Percentiles rank a stretch among this genome's conserved stretches.
phyloP scores from a whole-genome alignment of 2,888 invertebrate species.

The Mythimna impura region DNA sequence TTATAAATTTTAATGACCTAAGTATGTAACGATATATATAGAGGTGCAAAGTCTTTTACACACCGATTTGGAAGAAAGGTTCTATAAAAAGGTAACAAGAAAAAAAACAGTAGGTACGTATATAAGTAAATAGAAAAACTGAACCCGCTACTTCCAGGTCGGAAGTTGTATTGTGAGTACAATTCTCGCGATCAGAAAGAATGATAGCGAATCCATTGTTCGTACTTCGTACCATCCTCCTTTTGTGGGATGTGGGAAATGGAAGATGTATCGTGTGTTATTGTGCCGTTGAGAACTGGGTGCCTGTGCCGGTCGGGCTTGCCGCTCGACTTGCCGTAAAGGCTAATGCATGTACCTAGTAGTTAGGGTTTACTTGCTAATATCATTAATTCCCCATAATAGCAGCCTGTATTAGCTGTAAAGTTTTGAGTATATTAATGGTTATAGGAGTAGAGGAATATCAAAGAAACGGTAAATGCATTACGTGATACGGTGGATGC shows the following conservation, averaged over 20 bases:
- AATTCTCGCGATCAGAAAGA: conserved; percentile 80
- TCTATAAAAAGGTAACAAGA: neutral
- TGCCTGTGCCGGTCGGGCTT: conserved; percentile 20
- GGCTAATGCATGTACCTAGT: neutral
- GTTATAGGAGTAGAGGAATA: too few species aligned
- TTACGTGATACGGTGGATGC: too few species aligned
- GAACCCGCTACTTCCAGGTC: conserved; percentile 59
- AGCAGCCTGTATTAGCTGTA: too few species aligned
- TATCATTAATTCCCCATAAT: too few species aligned
- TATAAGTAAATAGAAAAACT: conserved; percentile 28
- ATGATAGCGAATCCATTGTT: conserved; percentile 79
- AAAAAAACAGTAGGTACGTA: conserved; percentile 5
- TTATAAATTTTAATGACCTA: neutral
- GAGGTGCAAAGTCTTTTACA: neutral
- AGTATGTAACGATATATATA: neutral
- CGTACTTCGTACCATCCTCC: conserved; percentile 68
- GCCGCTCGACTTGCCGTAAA: conserved; percentile 38
- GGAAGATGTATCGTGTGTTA: conserved; percentile 59
- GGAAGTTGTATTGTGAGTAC: conserved; percentile 75
- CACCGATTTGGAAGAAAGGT: neutral
- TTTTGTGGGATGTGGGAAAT: conserved; percentile 72
- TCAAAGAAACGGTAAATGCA: too few species aligned
- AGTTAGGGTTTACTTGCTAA: neutral
- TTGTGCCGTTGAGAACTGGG: conserved; percentile 58
- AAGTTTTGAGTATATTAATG: too few species aligned